Base-by-base conservation (phyloP, 2,888 invertebrate genomes). In the Perdita meconis region DNA sequence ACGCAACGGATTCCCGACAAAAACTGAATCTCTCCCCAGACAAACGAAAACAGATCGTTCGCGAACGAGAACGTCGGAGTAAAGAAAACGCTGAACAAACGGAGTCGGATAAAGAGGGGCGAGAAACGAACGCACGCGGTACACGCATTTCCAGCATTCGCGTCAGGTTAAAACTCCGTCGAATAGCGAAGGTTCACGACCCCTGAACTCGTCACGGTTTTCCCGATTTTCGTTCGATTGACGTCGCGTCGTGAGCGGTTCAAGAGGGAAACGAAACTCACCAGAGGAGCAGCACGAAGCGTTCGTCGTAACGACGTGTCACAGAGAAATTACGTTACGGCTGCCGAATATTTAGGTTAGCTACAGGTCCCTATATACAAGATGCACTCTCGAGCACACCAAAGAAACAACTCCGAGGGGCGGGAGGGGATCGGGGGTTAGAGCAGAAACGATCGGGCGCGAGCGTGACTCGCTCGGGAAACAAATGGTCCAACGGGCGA, bases 291-390 rank as follows among this genome's bases (percentile, higher is more conserved):
- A 69, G 38, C 55, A 74, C 77, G 75, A n/a, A 12, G 61, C 74
- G 82, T 78, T 66, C 74, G 85, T 69, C 75, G 84, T 16, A 19
- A 53, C 84, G 84, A 85, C 86, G 86, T 85, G 86, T 85, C 86
- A 85, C 78, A 70, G 66, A 60, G 73, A 80, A 80, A 83, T 84
- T 81, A 75, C 75, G 84, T 85, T 84, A 86, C 86, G 86, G 80
- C 73, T 69, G 51, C 63, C 82, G 84, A 80, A 67, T 85, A 85
- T 85, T 85, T 86, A 86, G 86, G 86, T 86, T 86, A 86, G 85
- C 68, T 77, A 80, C 56, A 44, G 59, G 61, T 56, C 67, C 53
- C 59, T 66, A 47, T 47, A 47, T 47, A 47, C 47, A 73, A 30
- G 57, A 57, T 68, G 65, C 70, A 73, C 80, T 81, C 77, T 81